These are phyloP conservation scores for Lanius ludovicianus DNA, from an alignment of 2,113 vertebrate species.

Conservation along the genomic window DNA sequence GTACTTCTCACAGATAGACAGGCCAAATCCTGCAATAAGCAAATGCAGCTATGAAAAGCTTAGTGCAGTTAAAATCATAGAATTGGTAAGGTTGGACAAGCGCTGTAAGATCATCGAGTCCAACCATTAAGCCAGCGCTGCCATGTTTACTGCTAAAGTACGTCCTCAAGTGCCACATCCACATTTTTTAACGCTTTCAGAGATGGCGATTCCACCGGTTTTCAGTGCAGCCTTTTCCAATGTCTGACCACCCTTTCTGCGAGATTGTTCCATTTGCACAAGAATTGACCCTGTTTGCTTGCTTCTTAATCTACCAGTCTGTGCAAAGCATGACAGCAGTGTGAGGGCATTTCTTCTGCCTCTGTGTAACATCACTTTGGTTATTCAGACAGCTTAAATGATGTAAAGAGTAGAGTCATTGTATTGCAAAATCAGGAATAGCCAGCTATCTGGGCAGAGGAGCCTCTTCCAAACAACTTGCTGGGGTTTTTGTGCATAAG, in stretches of 20 bases:
- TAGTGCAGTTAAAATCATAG: not conserved
- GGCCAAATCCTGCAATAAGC: not conserved
- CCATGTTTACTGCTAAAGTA: not conserved
- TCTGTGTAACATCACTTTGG: not conserved
- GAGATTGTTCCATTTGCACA: not conserved
- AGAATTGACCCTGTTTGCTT: not conserved
- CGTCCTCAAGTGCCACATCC: not conserved
- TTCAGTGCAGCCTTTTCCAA: not conserved
- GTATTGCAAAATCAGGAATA: not conserved
- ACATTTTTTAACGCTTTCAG: not conserved
- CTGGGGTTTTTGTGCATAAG: not conserved
- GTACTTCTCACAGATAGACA: rapidly evolving
- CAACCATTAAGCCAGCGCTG: not conserved
- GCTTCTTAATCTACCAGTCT: not conserved
- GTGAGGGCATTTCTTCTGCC: not conserved
- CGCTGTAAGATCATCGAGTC: not conserved
- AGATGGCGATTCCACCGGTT: not conserved
- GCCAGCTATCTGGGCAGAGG: not conserved
- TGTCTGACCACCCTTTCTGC: not conserved
- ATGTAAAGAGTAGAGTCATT: not conserved
- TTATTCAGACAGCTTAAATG: not conserved
- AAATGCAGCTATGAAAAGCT: not conserved
- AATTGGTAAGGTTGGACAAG: not conserved
- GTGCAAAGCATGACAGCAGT: rapidly evolving
- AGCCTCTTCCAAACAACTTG: not conserved